These are phyloP conservation scores for Asobara japonica DNA, from an alignment of 1,140 invertebrate species.

Conservation along the genomic window DNA sequence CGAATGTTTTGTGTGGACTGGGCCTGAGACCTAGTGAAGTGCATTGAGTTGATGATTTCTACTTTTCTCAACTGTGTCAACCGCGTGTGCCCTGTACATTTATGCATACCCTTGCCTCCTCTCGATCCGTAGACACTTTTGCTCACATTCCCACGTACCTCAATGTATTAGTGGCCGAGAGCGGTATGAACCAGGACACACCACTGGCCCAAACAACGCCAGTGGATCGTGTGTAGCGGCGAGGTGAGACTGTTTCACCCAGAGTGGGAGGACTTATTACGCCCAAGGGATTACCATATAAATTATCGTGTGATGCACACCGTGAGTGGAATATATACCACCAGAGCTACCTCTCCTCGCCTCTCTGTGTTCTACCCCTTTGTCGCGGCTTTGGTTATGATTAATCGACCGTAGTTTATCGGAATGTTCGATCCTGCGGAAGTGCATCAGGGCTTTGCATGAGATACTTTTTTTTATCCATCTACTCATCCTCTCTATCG, in stretches of 20 bases:
- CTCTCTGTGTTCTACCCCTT: slow-evolving; percentile 40
- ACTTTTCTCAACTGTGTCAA: not conserved
- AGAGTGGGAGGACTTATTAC: slow-evolving; percentile 56
- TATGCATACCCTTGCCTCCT: not conserved
- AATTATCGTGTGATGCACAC: slow-evolving; percentile 59
- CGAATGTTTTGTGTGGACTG: not conserved
- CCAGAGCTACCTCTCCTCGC: slow-evolving; percentile 1
- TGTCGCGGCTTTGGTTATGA: slow-evolving; percentile 57
- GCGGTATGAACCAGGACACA: not conserved
- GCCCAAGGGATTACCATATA: slow-evolving; percentile 59
- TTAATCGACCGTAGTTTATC: slow-evolving; percentile 53
- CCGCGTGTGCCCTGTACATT: not conserved
- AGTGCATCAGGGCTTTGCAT: not conserved
- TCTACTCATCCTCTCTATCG: not conserved
- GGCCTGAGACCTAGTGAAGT: not conserved
- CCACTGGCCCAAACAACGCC: slow-evolving; percentile 33
- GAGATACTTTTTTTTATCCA: not conserved
- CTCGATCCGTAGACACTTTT: not conserved
- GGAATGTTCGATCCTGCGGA: slow-evolving; percentile 44
- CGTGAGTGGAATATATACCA: slow-evolving; percentile 41
- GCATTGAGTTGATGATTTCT: not conserved
- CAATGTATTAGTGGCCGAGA: not conserved
- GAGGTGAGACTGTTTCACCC: slow-evolving; percentile 45
- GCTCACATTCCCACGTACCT: slow-evolving; percentile 1
- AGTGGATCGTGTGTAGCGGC: slow-evolving; percentile 52